Percentiles rank a stretch among this genome's conserved stretches.
Evolutionary conservation across 1,140 invertebrate genomes (phyloP).

Genomic region (Drosophila parabipectinata): DNA sequence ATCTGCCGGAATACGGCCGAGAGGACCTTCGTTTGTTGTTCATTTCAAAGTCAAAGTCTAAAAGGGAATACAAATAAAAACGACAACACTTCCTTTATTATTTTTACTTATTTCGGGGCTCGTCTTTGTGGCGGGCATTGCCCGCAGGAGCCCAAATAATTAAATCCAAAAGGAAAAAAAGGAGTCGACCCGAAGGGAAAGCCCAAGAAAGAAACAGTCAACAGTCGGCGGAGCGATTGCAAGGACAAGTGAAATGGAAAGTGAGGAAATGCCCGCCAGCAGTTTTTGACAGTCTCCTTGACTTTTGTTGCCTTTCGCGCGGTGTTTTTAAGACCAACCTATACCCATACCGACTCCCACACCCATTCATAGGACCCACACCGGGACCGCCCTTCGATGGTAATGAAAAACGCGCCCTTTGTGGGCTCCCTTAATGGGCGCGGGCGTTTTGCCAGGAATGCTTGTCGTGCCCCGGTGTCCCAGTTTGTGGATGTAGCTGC

Average conservation of each 20-base stretch:
- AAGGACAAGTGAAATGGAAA: constrained; percentile 69
- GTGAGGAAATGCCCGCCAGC: constrained; percentile 69
- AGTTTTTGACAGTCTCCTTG: constrained; percentile 75
- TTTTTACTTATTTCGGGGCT: constrained; percentile 17
- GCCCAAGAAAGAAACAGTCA: constrained; percentile 34
- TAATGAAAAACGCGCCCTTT: constrained; percentile 80
- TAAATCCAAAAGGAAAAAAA: constrained; percentile 23
- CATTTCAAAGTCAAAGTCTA: constrained; percentile 29
- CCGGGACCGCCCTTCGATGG: constrained; percentile 45
- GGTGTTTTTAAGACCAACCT: constrained; percentile 60
- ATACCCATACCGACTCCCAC: constrained; percentile 5
- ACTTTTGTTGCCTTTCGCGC: constrained; percentile 75
- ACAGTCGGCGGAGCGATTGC: constrained; percentile 40
- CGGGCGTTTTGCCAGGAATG: constrained; percentile 76
- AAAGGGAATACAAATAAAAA: constrained; percentile 45
- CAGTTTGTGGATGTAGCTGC: constrained; percentile 44
- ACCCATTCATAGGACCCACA: constrained; percentile 2
- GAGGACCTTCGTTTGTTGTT: constrained; percentile 15
- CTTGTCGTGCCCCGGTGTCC: constrained; percentile 64
- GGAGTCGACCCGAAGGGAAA: constrained; percentile 9
- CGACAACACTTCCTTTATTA: constrained; percentile 46
- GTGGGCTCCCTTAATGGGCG: constrained; percentile 66
- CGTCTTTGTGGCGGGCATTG: constrained; percentile 20
- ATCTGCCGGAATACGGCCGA: background rate
- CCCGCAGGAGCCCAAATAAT: constrained; percentile 49